phyloP scores from a whole-genome alignment of 2,888 invertebrate genomes.

The Diploptera punctata region DNA sequence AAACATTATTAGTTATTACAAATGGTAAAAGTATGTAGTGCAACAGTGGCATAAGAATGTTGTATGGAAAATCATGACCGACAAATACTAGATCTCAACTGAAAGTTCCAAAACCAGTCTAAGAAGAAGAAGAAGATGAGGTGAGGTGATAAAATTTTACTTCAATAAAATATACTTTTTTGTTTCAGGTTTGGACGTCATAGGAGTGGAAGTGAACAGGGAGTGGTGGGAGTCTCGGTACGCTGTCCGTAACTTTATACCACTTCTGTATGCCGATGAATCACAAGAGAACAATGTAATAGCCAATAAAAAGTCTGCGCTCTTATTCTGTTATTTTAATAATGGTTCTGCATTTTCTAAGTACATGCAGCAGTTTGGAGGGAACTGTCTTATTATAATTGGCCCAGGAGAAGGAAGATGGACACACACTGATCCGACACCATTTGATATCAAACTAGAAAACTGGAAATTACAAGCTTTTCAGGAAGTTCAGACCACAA shows the following conservation, averaged over 20 bases:
- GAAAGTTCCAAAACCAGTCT: too few relatives aligned
- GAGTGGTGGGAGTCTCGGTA: constrained; percentile 76
- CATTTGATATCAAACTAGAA: constrained; percentile 64
- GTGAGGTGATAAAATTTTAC: too few relatives aligned
- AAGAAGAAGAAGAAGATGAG: too few relatives aligned
- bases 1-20: too few relatives aligned
- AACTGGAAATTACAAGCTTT: constrained; percentile 64
- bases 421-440: constrained; percentile 74
- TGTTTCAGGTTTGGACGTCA: constrained; percentile 62
- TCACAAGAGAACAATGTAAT: constrained; percentile 35
- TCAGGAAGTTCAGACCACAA: constrained; percentile 66
- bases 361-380: constrained; percentile 69
- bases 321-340: constrained; percentile 86
- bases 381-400: constrained; percentile 73
- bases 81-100: too few relatives aligned
- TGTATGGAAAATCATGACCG: too few relatives aligned
- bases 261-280: constrained; percentile 63
- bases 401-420: constrained; percentile 70
- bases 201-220: constrained; percentile 78
- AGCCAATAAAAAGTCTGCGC: constrained; percentile 52
- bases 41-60: too few relatives aligned
- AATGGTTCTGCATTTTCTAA: constrained; percentile 70
- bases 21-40: too few relatives aligned
- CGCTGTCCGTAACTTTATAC: constrained; percentile 73
- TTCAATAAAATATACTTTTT: too few relatives aligned